These are phyloP conservation scores for Cyclargus thomasi DNA, from an alignment of 1,140 invertebrate species.

Conservation along the genomic window DNA sequence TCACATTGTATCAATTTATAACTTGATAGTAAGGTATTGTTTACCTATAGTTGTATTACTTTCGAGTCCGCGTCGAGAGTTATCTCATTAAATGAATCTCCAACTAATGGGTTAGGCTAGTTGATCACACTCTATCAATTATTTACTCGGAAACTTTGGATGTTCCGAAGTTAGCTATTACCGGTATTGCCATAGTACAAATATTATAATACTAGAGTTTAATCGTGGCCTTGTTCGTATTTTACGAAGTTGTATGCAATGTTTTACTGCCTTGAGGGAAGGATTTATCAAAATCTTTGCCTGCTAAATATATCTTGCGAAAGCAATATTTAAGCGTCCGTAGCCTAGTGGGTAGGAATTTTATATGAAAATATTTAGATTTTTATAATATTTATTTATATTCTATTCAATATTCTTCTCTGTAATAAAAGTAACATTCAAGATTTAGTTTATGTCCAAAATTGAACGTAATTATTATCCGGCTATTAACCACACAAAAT, in stretches of 20 bases:
- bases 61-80: background rate
- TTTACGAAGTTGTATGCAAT: no score
- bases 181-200: no score
- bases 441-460: background rate
- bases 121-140: constrained; percentile 9
- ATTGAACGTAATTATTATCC: background rate
- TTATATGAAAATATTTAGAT: no score
- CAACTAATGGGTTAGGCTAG: background rate
- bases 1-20: background rate
- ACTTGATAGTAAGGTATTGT: background rate
- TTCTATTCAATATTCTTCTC: no score
- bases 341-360: no score
- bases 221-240: no score
- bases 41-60: background rate
- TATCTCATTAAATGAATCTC: background rate
- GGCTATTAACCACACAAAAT: constrained; percentile 42
- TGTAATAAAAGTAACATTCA: background rate
- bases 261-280: no score
- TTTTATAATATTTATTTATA: no score
- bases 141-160: background rate
- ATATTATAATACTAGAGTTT: no score
- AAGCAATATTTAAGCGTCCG: no score
- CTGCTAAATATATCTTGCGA: no score
- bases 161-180: background rate
- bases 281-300: no score